phyloP scores from a whole-genome alignment of 2,797 vertebrate species.

The Chiloscyllium punctatum region DNA sequence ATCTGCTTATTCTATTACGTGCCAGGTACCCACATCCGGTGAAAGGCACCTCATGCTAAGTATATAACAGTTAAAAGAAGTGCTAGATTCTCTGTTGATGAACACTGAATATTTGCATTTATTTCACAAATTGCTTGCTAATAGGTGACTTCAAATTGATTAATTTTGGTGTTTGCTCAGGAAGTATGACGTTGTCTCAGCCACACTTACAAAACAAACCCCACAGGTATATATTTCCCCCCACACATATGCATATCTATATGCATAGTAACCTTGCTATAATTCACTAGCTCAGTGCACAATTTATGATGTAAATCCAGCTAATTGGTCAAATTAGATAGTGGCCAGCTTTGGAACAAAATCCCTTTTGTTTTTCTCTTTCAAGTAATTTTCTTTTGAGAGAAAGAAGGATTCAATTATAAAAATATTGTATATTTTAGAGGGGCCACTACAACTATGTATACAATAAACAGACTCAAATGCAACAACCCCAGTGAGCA shows the following conservation, averaged over 20 bases:
- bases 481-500: background rate
- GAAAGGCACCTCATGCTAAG: background rate
- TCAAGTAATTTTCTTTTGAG: background rate
- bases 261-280: background rate
- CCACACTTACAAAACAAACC: background rate
- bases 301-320: background rate
- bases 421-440: background rate
- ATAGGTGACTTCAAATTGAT: background rate
- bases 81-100: background rate
- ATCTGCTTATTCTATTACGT: background rate
- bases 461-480: background rate
- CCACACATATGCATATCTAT: no score
- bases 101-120: no score
- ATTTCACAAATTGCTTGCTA: background rate
- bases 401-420: background rate
- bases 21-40: background rate
- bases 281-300: background rate
- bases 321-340: background rate
- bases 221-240: background rate
- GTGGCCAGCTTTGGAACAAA: background rate
- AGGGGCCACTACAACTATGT: no score
- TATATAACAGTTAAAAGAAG: background rate
- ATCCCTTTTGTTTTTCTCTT: background rate
- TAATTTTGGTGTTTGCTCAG: background rate
- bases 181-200: background rate